phyloP scores from a whole-genome alignment of 1,140 invertebrate genomes.

The Drosophila nigrodunni region DNA sequence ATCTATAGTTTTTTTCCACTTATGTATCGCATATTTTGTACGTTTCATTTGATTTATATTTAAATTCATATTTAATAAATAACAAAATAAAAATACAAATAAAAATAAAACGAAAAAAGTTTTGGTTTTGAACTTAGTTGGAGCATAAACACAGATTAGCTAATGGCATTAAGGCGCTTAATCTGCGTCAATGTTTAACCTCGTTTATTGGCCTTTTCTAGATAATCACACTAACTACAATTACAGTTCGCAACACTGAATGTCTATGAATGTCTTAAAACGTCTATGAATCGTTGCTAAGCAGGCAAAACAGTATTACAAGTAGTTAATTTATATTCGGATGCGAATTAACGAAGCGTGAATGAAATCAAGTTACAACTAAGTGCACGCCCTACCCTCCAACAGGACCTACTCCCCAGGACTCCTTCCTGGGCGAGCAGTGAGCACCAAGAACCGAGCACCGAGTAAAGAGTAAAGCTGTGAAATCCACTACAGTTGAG shows the following conservation, averaged over 20 bases:
- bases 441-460: neutral
- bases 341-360: conserved; percentile 60
- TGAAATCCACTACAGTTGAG: neutral
- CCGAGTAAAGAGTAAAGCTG: conserved; percentile 29
- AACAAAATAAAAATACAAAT: conserved; percentile 53
- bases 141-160: conserved; percentile 14
- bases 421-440: neutral
- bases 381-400: conserved; percentile 21
- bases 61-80: conserved; percentile 63
- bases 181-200: conserved; percentile 21
- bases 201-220: conserved; percentile 13
- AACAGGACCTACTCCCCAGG: neutral
- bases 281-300: conserved; percentile 22
- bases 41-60: conserved; percentile 48
- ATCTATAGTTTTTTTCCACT: conserved; percentile 44
- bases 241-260: neutral
- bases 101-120: conserved; percentile 44
- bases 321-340: conserved; percentile 39
- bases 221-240: conserved; percentile 37
- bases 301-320: conserved; percentile 24
- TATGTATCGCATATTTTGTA: conserved; percentile 62
- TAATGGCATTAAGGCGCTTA: conserved; percentile 14
- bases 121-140: neutral
- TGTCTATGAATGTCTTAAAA: neutral
- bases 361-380: conserved; percentile 47